These are phyloP conservation scores for Alethe diademata DNA, from an alignment of 2,113 vertebrate species.

Conservation along the genomic window DNA sequence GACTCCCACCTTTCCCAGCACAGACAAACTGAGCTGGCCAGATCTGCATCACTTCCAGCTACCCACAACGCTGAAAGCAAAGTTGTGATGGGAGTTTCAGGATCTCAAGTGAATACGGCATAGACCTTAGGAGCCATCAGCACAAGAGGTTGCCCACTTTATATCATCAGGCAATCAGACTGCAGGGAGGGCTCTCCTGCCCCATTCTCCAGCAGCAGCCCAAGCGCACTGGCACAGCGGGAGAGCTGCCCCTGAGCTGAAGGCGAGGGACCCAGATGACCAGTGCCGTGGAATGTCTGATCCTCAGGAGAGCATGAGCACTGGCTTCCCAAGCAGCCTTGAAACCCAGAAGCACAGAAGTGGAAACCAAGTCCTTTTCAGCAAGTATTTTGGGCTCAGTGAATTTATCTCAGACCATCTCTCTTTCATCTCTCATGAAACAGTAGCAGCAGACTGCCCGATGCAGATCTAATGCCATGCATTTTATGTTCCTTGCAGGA, in stretches of 20 bases:
- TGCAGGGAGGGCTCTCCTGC: not conserved
- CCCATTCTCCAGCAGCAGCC: not conserved
- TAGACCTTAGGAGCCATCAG: not conserved
- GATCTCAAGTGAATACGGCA: not conserved
- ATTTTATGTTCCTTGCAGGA: not conserved
- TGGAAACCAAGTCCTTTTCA: not conserved
- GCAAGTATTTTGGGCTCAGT: not conserved
- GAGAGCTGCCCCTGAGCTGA: not conserved
- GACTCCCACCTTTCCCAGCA: not conserved
- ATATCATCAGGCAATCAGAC: not conserved
- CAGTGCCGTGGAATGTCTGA: fast-evolving
- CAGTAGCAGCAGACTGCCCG: not conserved
- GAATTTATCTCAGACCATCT: not conserved
- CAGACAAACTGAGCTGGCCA: not conserved
- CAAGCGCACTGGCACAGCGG: not conserved
- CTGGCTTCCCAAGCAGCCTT: not conserved
- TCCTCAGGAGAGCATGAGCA: not conserved
- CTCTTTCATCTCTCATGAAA: not conserved
- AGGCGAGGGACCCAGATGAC: fast-evolving
- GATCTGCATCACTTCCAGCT: not conserved
- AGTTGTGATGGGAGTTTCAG: not conserved
- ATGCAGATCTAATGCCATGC: not conserved
- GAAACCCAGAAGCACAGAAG: not conserved
- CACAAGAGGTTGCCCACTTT: not conserved
- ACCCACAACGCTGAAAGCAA: not conserved